Percentiles rank a stretch among this genome's conserved stretches.
Conservation (phyloP, 1,140 invertebrate species). For the Mya arenaria region DNA sequence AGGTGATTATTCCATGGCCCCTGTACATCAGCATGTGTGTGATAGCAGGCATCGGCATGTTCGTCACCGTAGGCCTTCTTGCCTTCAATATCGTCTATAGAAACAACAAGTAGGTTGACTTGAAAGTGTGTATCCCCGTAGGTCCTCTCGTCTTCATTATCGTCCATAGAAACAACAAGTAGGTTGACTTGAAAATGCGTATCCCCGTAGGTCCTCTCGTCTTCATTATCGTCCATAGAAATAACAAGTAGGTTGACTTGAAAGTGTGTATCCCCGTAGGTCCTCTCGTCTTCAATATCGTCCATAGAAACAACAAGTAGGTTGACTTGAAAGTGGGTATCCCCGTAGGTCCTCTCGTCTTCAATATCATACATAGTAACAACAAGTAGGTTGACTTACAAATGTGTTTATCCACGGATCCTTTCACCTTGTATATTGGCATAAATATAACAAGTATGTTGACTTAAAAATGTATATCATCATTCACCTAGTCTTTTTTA, state of each 20-base stretch:
- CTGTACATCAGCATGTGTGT: not conserved
- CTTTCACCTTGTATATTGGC: no score
- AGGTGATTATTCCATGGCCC: not conserved
- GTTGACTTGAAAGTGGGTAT: no score
- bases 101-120: not conserved
- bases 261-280: not conserved
- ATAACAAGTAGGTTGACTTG: slow-evolving; percentile 1
- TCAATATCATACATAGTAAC: no score
- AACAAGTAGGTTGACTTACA: no score
- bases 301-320: slow-evolving; percentile 7
- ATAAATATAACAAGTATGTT: no score
- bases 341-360: no score
- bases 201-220: not conserved
- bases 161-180: slow-evolving; percentile 3
- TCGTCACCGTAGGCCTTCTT: not conserved
- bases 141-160: not conserved
- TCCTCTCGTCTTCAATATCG: not conserved
- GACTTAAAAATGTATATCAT: no score
- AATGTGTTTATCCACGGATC: no score
- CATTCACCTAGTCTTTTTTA: not conserved
- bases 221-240: slow-evolving; percentile 6
- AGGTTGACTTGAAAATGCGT: no score
- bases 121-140: not conserved
- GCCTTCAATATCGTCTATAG: slow-evolving; percentile 16
- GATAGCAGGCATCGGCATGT: not conserved